A percentile compares a stretch with the other conserved stretches of the same genome.
These are phyloP conservation scores for Campoletis raptor DNA, from an alignment of 2,888 invertebrate genomes.

Conservation along the genomic window DNA sequence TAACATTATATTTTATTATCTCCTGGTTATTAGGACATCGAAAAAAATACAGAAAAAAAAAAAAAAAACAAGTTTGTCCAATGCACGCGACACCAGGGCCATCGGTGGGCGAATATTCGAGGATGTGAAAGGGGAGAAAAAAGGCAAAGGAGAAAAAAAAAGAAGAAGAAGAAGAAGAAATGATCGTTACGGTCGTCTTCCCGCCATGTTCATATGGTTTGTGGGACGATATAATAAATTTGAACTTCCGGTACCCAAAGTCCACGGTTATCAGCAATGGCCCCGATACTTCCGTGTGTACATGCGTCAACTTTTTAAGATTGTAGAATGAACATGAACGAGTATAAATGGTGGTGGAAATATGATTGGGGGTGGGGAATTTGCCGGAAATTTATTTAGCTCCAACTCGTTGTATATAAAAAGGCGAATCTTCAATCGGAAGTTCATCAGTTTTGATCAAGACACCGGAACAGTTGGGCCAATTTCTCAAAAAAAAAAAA, in stretches of 20 bases:
- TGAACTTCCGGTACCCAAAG: constrained; percentile 77
- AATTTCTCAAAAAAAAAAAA: constrained; percentile 7
- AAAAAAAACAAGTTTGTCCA: neutral
- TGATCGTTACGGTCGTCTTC: constrained; percentile 56
- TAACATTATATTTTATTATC: neutral
- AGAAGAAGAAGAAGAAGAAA: constrained; percentile 15
- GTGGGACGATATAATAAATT: constrained; percentile 66
- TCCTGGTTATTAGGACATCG: neutral
- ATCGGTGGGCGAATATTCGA: constrained; percentile 27
- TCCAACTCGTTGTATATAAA: constrained; percentile 65
- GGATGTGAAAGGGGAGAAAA: constrained; percentile 19
- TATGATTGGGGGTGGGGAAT: constrained; percentile 60
- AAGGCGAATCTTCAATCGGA: constrained; percentile 60
- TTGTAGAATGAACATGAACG: constrained; percentile 49
- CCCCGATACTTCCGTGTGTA: constrained; percentile 78
- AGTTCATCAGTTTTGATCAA: constrained; percentile 67
- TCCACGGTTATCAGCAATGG: constrained; percentile 79
- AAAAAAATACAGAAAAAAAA: neutral
- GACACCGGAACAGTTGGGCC: constrained; percentile 50
- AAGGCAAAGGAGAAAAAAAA: constrained; percentile 20
- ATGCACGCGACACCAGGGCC: neutral
- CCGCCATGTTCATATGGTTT: constrained; percentile 30
- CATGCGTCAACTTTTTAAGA: constrained; percentile 57
- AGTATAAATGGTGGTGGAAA: constrained; percentile 35
- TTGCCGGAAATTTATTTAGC: constrained; percentile 13